A percentile compares a stretch with the other conserved stretches of the same genome.
phyloP scores from a whole-genome alignment of 2,113 vertebrate genomes.

The Spizaetus ornatus region DNA sequence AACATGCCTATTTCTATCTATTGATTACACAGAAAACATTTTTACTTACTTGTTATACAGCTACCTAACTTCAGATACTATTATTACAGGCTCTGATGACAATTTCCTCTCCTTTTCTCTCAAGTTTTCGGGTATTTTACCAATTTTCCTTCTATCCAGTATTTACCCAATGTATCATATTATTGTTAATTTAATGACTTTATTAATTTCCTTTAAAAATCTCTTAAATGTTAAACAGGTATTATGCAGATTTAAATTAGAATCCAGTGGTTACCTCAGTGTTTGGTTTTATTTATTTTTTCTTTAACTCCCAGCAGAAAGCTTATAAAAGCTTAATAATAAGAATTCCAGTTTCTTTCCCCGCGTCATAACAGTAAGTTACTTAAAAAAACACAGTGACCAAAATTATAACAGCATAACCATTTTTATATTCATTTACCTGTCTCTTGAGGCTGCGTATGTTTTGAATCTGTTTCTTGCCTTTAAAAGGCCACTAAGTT shows the following conservation, averaged over 20 bases:
- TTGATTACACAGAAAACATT: not conserved
- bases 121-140: not conserved
- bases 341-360: not conserved
- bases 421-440: not conserved
- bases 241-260: not conserved
- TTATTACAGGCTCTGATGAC: not conserved
- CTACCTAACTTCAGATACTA: not conserved
- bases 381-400: too few relatives aligned
- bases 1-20: not conserved
- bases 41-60: not conserved
- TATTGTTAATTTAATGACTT: not conserved
- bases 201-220: not conserved
- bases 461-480: not conserved
- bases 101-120: not conserved
- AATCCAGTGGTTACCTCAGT: not conserved
- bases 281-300: not conserved
- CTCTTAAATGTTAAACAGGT: not conserved
- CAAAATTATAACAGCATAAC: not conserved
- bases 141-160: not conserved
- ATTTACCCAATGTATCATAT: not conserved
- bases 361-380: not conserved
- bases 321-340: not conserved
- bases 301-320: not conserved
- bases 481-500: not conserved
- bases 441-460: not conserved